Evolutionary conservation across 2,797 vertebrate genomes (phyloP).

Genomic region (Sebastes iracundus): DNA sequence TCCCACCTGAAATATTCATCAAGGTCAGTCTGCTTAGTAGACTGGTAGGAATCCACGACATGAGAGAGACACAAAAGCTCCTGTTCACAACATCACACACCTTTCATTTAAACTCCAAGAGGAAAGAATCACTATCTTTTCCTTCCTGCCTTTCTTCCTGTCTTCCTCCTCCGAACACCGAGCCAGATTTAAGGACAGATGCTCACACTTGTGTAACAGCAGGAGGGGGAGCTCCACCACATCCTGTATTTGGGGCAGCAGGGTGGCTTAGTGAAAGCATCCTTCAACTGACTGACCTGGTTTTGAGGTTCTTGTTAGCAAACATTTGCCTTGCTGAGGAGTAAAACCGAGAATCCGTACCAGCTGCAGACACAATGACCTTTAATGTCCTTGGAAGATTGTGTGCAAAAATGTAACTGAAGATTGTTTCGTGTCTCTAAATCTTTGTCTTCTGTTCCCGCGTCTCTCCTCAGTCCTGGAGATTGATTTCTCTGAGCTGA

Average conservation of each 20-base stretch:
- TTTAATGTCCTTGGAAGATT: not conserved
- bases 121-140: not conserved
- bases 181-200: constrained; percentile 27
- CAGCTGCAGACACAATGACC: not conserved
- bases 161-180: constrained; percentile 1
- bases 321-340: not conserved
- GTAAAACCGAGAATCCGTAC: not conserved
- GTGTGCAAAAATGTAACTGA: not conserved
- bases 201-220: constrained; percentile 25
- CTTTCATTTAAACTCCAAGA: not conserved
- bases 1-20: constrained; percentile 81
- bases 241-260: constrained; percentile 51
- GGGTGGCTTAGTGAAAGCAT: constrained; percentile 46
- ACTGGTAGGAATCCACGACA: constrained; percentile 35
- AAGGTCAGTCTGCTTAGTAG: constrained; percentile 63
- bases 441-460: not conserved
- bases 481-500: constrained; percentile 92
- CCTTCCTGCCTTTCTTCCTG: not conserved
- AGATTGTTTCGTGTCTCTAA: not conserved
- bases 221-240: constrained; percentile 12
- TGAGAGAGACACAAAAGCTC: not conserved
- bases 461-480: constrained; percentile 85
- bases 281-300: constrained; percentile 37
- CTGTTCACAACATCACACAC: not conserved
- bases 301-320: constrained; percentile 27